Base-by-base conservation (phyloP, 2,797 vertebrate genomes). In the Varecia variegata region DNA sequence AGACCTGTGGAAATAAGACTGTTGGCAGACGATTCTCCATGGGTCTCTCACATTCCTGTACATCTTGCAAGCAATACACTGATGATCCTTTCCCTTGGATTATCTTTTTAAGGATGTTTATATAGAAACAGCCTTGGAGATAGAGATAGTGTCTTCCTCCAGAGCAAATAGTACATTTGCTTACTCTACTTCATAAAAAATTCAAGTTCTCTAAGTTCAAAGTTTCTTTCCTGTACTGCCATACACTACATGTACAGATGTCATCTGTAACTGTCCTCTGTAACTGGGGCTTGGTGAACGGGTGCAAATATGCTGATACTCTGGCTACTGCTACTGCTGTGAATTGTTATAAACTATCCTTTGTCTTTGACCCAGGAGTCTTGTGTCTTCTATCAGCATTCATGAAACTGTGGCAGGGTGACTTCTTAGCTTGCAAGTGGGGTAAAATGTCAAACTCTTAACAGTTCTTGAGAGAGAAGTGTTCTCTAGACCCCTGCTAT, bases 71-170 rank as follows among this genome's bases (percentile, higher is more conserved):
- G 38, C 30, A 79, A 32, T 32, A 32, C 27, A 13, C 10, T 7
- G 2, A 27, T 32, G 65, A 1, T 25, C 10, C 1, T 65, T 68
- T 77, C 82, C 73, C 43, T 27, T 52, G 9, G 20, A 74, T 27
- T 54, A 47, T 52, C 5, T 96, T 92, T 93, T 47, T 67, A 70
- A 90, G 67, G 50, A 65, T 70, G 23, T 79, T 95, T 93, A 2
- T 32, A 4, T 25, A 47, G 6, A 65, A 84, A 60, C 12, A 89
- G 25, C 32, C n/a, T 81, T 82, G 50, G 27, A 82, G 74, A n/a
- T 3, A 83, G 13, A 92, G 40, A 14, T 7, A 52, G 47, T 67
- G 40, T 71, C 50, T 90, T 92, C 43, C 18, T 96, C 54, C 4
- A 58, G 67, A 95, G 32, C 18, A 79, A 76, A 94, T 14, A 5